Base-by-base conservation (phyloP, 2,888 invertebrate genomes). In the Mechanitis messenoides region DNA sequence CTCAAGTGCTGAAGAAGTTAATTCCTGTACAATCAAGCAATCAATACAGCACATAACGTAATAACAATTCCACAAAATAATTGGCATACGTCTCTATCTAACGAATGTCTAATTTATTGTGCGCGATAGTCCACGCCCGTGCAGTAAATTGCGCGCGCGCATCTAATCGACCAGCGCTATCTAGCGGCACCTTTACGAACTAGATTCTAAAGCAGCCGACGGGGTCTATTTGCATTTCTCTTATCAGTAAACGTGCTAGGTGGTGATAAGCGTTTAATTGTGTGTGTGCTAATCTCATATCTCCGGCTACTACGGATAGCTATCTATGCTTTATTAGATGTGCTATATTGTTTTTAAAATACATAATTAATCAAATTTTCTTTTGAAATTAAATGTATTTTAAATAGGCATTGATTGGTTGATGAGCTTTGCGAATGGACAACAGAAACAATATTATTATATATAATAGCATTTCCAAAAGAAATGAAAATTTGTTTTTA, bases 51-150 rank as follows among this genome's bases (percentile, higher is more conserved):
- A 60, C 70, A 64, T 68, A 71, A 42, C 2, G 69, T 68, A 69
- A 69, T 63, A 68, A 68, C 68, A 65, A 66, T 66, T 67, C 64
- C 63, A 70, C 77, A 74, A 77, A 86, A 87, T 89, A 89, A 89
- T 89, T 89, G 88, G 85, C 83, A 80, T 72, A 85, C 84, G 83
- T 83, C 87, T 88, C 80, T 89, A 89, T 90, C 89, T 89, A 87
- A 86, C 87, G 83, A 88, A 89, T 87, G 87, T 87, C 87, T 87
- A 90, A 90, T 90, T 88, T 89, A 90, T 85, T 76, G 84, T 79
- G 76, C 74, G 79, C 81, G 87, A 88, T 88, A 87, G 76, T 70
- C 45, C 77, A 73, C 78, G 74, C 74, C 75, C 75, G 77, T 58
- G 84, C 83, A 77, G 84, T 87, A 88, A 88, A 88, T 88, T 80